These are phyloP conservation scores for Falco naumanni DNA, from an alignment of 2,797 vertebrate genomes.

Conservation along the genomic window DNA sequence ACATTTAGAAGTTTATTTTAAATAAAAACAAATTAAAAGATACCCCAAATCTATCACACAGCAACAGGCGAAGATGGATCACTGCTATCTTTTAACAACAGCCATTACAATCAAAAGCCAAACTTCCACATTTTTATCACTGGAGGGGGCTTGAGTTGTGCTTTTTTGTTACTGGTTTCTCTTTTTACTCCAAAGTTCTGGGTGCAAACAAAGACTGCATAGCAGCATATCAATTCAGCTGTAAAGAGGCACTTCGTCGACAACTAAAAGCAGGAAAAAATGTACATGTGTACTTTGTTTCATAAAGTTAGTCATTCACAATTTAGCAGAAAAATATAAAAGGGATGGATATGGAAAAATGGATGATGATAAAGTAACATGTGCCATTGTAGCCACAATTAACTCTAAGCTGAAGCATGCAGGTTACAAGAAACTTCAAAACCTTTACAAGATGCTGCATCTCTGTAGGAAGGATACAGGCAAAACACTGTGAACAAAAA, in stretches of 20 bases:
- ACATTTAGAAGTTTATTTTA: not conserved
- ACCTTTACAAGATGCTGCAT: constrained; percentile 56
- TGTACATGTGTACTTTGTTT: not conserved
- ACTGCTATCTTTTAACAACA: constrained; percentile 12
- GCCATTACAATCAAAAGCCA: constrained; percentile 36
- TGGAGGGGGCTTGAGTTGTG: not conserved
- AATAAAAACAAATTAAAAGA: not conserved
- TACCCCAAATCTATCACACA: not conserved
- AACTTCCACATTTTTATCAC: not conserved
- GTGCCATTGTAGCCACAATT: constrained; percentile 17
- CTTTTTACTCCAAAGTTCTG: constrained; percentile 5
- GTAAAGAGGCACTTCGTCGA: not conserved
- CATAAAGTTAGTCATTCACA: not conserved
- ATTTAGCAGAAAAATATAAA: constrained; percentile 16
- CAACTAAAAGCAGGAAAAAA: constrained; percentile 20
- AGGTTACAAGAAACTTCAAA: constrained; percentile 45
- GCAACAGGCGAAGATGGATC: not conserved
- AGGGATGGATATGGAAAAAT: not conserved
- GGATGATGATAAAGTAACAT: not conserved
- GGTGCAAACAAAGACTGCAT: not conserved
- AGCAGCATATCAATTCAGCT: constrained; percentile 10
- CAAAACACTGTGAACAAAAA: constrained; percentile 62
- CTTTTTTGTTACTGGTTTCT: not conserved
- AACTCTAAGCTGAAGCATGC: constrained; percentile 39
- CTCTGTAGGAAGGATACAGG: constrained; percentile 40